phyloP scores from a whole-genome alignment of 2,797 vertebrate species.

The Acipenser ruthenus region DNA sequence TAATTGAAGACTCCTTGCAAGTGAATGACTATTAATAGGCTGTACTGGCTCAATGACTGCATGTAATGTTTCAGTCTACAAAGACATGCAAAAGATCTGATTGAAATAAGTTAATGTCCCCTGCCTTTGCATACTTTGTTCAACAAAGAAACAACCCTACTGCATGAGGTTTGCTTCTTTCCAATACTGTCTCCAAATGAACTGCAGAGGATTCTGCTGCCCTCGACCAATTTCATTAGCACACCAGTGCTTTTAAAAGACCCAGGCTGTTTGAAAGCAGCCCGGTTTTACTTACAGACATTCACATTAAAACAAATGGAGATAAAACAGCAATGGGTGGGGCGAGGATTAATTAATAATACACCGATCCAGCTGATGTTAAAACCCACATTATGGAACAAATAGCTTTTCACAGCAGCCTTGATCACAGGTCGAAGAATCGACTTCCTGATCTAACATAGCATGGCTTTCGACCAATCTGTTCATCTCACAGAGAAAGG shows the following conservation, averaged over 20 bases:
- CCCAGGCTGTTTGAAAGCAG: not conserved
- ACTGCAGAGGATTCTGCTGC: not conserved
- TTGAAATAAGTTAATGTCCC: no score
- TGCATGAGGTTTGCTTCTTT: not conserved
- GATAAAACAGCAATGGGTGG: not conserved
- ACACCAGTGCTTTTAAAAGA: not conserved
- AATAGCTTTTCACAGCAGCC: not conserved
- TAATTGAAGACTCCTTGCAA: no score
- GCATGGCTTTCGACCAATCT: not conserved
- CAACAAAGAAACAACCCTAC: no score
- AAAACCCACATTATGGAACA: not conserved
- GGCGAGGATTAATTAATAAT: not conserved
- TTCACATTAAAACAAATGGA: not conserved
- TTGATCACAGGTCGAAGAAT: no score
- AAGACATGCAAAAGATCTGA: no score
- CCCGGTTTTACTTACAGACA: not conserved
- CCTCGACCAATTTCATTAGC: not conserved
- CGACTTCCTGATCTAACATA: not conserved
- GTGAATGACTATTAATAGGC: no score
- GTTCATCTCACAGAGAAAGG: not conserved
- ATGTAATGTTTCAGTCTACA: no score
- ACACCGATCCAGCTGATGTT: not conserved
- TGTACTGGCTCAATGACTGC: no score
- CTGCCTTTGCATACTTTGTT: no score
- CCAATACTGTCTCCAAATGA: not conserved